Conservation (phyloP, 2,113 vertebrate species). For the Mormoops blainvillei region DNA sequence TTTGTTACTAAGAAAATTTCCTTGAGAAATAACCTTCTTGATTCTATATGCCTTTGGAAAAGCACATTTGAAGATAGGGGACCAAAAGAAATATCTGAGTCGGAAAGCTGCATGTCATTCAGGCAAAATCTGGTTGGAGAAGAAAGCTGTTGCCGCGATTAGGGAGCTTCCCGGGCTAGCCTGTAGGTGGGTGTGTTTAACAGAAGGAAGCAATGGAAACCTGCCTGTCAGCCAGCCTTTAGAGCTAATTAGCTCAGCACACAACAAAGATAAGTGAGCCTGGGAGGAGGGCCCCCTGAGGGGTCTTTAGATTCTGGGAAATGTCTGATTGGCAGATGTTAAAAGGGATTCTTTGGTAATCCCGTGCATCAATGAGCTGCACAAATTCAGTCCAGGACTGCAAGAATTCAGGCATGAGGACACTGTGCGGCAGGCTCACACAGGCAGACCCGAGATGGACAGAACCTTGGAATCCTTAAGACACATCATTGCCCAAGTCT, state of each 20-base stretch:
- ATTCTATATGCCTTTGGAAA: neutral
- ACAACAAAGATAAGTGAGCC: constrained; percentile 87
- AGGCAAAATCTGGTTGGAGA: constrained; percentile 48
- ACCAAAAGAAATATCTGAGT: constrained; percentile 13
- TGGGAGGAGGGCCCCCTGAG: constrained; percentile 83
- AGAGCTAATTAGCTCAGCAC: constrained; percentile 86
- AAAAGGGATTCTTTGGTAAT: constrained; percentile 79
- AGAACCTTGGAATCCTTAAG: constrained; percentile 79
- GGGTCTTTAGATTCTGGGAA: constrained; percentile 76
- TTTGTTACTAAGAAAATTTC: neutral
- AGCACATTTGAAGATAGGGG: neutral
- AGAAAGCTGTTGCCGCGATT: constrained; percentile 57
- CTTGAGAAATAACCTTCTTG: constrained; percentile 10
- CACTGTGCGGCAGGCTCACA: constrained; percentile 61
- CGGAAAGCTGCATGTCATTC: constrained; percentile 27
- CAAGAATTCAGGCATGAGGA: constrained; percentile 77
- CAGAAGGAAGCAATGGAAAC: constrained; percentile 77
- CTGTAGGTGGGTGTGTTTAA: constrained; percentile 78
- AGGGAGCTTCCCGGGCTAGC: constrained; percentile 65
- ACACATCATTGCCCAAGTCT: constrained; percentile 76
- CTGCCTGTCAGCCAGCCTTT: constrained; percentile 77
- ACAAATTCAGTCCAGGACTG: constrained; percentile 75
- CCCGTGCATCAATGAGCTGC: constrained; percentile 79
- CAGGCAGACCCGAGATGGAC: constrained; percentile 77
- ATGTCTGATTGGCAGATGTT: constrained; percentile 81